phyloP scores from a whole-genome alignment of 2,113 vertebrate species.

The Prietella phreatophila region DNA sequence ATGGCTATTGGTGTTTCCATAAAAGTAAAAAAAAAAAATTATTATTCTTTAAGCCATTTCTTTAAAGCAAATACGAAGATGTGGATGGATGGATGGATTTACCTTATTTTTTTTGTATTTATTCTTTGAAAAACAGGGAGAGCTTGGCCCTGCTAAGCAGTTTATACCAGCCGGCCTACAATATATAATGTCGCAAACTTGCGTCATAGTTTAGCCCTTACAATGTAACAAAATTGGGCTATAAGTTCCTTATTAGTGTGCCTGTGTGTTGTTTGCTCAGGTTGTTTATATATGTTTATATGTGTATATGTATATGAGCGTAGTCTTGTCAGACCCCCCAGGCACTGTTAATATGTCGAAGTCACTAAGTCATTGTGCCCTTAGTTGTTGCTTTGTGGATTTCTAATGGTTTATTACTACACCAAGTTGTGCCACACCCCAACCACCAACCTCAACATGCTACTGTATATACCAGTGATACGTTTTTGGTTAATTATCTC shows the following conservation, averaged over 20 bases:
- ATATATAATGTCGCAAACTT: neutral
- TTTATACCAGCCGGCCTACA: neutral
- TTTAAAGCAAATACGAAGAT: neutral
- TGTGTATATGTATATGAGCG: conserved; percentile 21
- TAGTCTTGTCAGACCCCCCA: conserved; percentile 24
- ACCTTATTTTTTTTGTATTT: neutral
- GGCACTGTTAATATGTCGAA: conserved; percentile 12
- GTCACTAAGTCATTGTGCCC: neutral
- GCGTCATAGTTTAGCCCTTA: neutral
- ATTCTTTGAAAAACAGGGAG: neutral
- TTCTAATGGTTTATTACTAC: conserved; percentile 5
- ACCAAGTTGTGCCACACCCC: conserved; percentile 4
- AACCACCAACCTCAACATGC: conserved; percentile 16
- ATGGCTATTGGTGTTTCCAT: neutral
- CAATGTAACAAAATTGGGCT: neutral
- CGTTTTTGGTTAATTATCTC: neutral
- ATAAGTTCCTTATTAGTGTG: neutral
- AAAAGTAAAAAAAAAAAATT: neutral
- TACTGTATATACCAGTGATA: conserved; percentile 1
- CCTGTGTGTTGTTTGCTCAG: neutral
- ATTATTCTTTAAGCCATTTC: neutral
- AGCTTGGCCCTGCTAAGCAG: neutral
- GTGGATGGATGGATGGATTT: neutral
- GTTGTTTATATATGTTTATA: neutral
- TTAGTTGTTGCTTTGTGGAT: conserved; percentile 8